phyloP scores from a whole-genome alignment of 1,140 invertebrate genomes.

The Papilio dardanus region DNA sequence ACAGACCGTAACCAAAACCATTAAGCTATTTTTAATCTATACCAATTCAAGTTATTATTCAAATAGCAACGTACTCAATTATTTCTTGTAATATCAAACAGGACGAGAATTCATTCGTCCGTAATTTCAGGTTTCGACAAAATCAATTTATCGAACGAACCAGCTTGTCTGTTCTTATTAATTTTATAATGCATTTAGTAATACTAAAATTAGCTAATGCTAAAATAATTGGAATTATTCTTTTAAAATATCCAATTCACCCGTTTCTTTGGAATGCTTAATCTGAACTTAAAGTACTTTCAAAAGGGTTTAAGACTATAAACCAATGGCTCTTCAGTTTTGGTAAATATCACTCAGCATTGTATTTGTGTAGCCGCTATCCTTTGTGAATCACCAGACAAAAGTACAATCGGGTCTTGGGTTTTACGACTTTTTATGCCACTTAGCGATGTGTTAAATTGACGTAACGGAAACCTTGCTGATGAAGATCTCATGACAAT shows the following conservation, averaged over 20 bases:
- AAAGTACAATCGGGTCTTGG: conserved; percentile 11
- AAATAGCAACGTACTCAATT: neutral
- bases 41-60: neutral
- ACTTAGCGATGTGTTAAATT: neutral
- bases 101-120: neutral
- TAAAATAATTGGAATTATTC: neutral
- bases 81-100: neutral
- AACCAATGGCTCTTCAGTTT: neutral
- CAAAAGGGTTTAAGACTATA: neutral
- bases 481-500: neutral
- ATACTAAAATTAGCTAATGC: neutral
- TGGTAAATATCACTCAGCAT: neutral
- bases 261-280: neutral
- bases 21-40: neutral
- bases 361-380: neutral
- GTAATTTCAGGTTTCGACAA: conserved; percentile 23
- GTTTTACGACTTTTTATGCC: conserved; percentile 23
- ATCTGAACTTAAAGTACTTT: neutral
- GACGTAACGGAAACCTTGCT: neutral
- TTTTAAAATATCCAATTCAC: neutral
- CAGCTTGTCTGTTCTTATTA: neutral
- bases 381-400: conserved; percentile 25
- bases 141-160: neutral
- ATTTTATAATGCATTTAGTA: neutral
- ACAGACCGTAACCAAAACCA: neutral